phyloP scores from a whole-genome alignment of 2,797 vertebrate genomes.

The Leontocebus nigricollis region DNA sequence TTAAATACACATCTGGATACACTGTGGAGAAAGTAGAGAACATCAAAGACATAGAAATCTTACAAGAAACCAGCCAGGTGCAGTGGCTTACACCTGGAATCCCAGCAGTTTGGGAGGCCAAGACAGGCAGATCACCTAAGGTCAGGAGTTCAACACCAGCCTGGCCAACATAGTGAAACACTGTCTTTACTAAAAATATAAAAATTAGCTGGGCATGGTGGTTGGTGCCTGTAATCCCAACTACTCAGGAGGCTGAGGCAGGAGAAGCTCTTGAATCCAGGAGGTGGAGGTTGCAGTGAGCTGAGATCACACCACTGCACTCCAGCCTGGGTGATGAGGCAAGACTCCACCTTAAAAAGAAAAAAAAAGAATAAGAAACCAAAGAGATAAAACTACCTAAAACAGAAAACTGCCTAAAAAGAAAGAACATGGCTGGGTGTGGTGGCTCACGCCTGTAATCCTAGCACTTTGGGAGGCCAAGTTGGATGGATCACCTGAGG shows the following conservation, averaged over 20 bases:
- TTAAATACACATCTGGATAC: not conserved
- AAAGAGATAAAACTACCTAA: not conserved
- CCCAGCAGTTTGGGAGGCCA: not conserved
- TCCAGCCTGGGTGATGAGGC: not conserved
- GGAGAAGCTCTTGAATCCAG: not conserved
- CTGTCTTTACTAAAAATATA: not conserved
- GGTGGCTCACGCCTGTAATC: too few species aligned
- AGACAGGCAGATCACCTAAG: not conserved
- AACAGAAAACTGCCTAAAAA: not conserved
- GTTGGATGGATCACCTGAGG: too few species aligned
- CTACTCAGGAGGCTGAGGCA: too few species aligned
- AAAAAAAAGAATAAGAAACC: not conserved
- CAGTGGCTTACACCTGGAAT: not conserved
- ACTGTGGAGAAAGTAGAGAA: not conserved
- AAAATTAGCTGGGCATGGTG: not conserved
- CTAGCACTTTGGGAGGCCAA: too few species aligned
- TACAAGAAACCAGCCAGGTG: fast-evolving
- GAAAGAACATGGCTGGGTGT: not conserved
- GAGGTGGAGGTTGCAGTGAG: not conserved
- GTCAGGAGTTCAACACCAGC: not conserved
- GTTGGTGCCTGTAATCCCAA: too few species aligned
- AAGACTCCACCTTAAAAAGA: not conserved
- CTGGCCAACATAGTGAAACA: not conserved
- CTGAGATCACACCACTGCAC: not conserved
- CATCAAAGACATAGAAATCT: not conserved